Conservation (phyloP, 2,113 vertebrate species). For the Hippoglossus stenolepis region DNA sequence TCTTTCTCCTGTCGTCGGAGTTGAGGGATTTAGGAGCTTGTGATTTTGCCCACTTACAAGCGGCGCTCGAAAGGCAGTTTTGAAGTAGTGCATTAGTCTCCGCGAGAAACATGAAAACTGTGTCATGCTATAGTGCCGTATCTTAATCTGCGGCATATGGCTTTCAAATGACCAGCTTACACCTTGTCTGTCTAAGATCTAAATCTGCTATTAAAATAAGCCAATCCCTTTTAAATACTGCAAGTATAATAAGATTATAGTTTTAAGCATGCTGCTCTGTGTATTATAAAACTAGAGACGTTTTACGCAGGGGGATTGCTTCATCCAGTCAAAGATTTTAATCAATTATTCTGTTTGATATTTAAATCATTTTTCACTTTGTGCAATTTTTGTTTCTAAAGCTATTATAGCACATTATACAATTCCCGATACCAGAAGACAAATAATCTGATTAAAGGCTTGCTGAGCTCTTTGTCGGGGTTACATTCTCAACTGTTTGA, state of each 20-base stretch:
- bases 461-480: slow-evolving; percentile 35
- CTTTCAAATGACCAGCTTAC: slow-evolving; percentile 80
- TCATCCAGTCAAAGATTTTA: slow-evolving; percentile 33
- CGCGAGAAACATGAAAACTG: slow-evolving; percentile 59
- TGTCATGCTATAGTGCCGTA: slow-evolving; percentile 39
- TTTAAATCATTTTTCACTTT: slow-evolving; percentile 14
- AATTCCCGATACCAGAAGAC: slow-evolving; percentile 46
- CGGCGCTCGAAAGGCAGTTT: slow-evolving; percentile 58
- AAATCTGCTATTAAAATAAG: slow-evolving; percentile 79
- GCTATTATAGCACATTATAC: slow-evolving; percentile 10
- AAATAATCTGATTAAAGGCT: slow-evolving; percentile 72
- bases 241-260: slow-evolving; percentile 80
- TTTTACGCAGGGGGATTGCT: slow-evolving; percentile 24
- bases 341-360: slow-evolving; percentile 20
- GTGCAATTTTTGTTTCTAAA: neutral
- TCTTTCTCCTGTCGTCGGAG: slow-evolving; percentile 62
- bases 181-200: slow-evolving; percentile 79
- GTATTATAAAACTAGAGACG: slow-evolving; percentile 37
- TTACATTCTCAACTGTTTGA: slow-evolving; percentile 56
- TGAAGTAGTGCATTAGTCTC: slow-evolving; percentile 60
- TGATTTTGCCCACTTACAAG: slow-evolving; percentile 63
- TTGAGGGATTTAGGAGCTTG: slow-evolving; percentile 66
- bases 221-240: slow-evolving; percentile 79
- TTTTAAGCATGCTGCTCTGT: slow-evolving; percentile 55
- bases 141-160: slow-evolving; percentile 83